Base-by-base conservation (phyloP, 2,113 vertebrate genomes). In the Carassius auratus region DNA sequence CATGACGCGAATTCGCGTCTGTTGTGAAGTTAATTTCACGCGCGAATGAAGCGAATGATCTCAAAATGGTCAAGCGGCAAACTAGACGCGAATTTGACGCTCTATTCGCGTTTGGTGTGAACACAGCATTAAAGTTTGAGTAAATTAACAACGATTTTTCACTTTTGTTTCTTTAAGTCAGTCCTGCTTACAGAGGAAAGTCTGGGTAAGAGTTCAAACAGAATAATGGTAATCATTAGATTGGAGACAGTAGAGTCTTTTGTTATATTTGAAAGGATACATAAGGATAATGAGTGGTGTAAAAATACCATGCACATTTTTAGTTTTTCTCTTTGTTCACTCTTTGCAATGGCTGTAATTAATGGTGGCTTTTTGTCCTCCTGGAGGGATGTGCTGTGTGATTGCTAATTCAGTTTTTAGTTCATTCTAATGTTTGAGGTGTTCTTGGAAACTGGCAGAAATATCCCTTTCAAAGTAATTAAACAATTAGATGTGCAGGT, bases 211-310 rank as follows among this genome's bases (percentile, higher is more conserved):
- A 71, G 33, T 71, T 36, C 38, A 62, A 76, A 69, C 21, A 73
- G 52, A 90, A 85, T 23, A 52, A 61, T 23, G 52, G 64, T 73
- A 73, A 83, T 81, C 30, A 30, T 30, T 30, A 74, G 23, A 77
- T 42, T 21, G 76, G 61, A 84, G 13, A 69, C 59, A 66, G 81
- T 61, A 76, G 59, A 14, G 26, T 76, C 62, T 45, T 76, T 81
- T 76, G 57, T 83, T 86, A 52, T 76, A 79, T 59, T 55, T 48
- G 17, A 83, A 84, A 9, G 78, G 66, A 76, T 86, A 71, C 77
- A 87, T 84, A 76, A 86, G 86, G 71, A 81, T 76, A 81, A 89
- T 89, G 26, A 84, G 13, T 57, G 57, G 17, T 76, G 74, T 55
- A 62, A 68, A 86, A 68, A 86, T 61, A 86, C 61, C 78, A 81